Conservation (phyloP, 1,140 invertebrate species). For the Heliothis subflexa region DNA sequence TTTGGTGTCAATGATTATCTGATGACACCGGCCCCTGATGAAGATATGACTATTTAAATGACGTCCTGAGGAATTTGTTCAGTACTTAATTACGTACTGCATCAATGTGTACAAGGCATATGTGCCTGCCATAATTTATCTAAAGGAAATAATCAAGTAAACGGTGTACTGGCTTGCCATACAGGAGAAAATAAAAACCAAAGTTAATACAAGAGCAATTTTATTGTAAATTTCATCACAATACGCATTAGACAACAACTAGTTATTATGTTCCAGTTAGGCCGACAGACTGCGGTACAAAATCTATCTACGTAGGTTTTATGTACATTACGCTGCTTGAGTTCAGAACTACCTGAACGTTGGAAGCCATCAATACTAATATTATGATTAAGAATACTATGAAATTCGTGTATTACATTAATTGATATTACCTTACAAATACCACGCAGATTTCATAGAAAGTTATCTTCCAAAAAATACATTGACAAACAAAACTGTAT, state of each 20-base stretch:
- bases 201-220: constrained; percentile 60
- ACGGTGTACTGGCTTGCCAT: too few species aligned
- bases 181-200: constrained; percentile 44
- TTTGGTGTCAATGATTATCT: constrained; percentile 69
- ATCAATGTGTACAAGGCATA: too few species aligned
- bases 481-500: not conserved
- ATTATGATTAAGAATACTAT: constrained; percentile 31
- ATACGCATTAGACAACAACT: constrained; percentile 62
- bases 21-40: constrained; percentile 64
- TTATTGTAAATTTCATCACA: constrained; percentile 68
- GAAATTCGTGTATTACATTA: constrained; percentile 43
- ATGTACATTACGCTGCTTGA: constrained; percentile 53
- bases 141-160: too few species aligned
- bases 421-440: constrained; percentile 26
- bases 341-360: constrained; percentile 50
- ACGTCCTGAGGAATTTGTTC: too few species aligned
- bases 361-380: constrained; percentile 55
- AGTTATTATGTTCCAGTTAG: constrained; percentile 63
- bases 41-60: constrained; percentile 68
- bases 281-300: constrained; percentile 62
- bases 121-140: too few species aligned
- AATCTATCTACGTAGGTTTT: constrained; percentile 59
- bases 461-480: constrained; percentile 4
- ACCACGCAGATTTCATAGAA: constrained; percentile 10
- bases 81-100: too few species aligned